Evolutionary conservation across 2,888 invertebrate genomes (phyloP).

Genomic region (Andrena minutula): DNA sequence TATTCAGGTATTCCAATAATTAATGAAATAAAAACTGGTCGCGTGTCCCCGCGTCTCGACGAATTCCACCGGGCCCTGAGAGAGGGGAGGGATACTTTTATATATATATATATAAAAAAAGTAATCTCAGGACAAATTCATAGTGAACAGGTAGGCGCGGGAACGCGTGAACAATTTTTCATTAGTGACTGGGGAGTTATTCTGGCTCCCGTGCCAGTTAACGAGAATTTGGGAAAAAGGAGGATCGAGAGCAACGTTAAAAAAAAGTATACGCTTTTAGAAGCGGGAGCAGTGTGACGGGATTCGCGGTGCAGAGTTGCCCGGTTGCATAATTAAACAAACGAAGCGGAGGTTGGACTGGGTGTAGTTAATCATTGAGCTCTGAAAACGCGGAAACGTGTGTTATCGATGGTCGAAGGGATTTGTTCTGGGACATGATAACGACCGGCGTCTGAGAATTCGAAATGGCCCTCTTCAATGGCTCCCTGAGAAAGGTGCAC

Average conservation of each 20-base stretch:
- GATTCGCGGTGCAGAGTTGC: neutral
- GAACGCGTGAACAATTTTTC: conserved; percentile 32
- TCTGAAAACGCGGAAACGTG: neutral
- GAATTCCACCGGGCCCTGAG: conserved; percentile 39
- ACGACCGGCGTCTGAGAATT: neutral
- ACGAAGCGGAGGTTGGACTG: neutral
- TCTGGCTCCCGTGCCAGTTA: conserved; percentile 1
- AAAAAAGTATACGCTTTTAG: conserved; percentile 16
- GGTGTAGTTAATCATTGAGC: neutral
- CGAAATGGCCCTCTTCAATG: neutral
- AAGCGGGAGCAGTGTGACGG: neutral
- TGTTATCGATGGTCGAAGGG: no score
- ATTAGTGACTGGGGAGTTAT: conserved; percentile 17
- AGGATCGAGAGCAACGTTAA: neutral
- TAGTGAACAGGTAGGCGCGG: neutral
- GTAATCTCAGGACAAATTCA: neutral
- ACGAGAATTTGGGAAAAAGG: conserved; percentile 12
- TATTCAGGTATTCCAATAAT: conserved; percentile 70
- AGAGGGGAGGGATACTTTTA: neutral
- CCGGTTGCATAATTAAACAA: neutral
- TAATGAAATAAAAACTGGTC: conserved; percentile 69
- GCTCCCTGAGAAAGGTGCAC: neutral
- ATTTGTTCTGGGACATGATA: no score
- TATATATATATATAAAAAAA: neutral
- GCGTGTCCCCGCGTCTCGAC: conserved; percentile 33